A percentile compares a stretch with the other conserved stretches of the same genome.
phyloP scores from a whole-genome alignment of 2,888 invertebrate species.

The Osedax frankpressi region DNA sequence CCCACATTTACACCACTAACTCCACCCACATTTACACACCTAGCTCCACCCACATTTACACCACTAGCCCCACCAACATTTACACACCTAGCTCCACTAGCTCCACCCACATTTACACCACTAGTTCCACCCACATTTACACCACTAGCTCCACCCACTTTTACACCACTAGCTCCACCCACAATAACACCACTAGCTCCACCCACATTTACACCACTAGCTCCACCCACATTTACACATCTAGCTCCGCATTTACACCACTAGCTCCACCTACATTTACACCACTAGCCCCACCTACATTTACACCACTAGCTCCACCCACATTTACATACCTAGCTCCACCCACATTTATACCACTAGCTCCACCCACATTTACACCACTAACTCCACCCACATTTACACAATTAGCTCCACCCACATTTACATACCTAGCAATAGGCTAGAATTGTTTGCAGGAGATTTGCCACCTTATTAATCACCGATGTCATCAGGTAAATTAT shows the following conservation, averaged over 20 bases:
- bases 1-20: not conserved
- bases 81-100: not conserved
- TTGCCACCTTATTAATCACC: too few species aligned
- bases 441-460: too few species aligned
- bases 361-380: too few species aligned
- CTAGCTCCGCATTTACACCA: not conserved
- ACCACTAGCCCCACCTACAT: conserved; percentile 26
- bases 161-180: too few species aligned
- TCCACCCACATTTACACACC: not conserved
- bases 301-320: not conserved
- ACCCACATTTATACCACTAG: not conserved
- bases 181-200: not conserved
- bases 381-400: not conserved
- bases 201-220: not conserved
- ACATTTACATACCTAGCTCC: not conserved
- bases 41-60: not conserved
- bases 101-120: not conserved
- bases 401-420: not conserved
- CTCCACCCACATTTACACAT: not conserved
- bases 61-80: not conserved
- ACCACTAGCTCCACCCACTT: not conserved
- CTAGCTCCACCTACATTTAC: not conserved
- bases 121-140: too few species aligned
- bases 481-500: not conserved
- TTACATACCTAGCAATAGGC: too few species aligned